Evolutionary conservation across 2,888 invertebrate species (phyloP), one percentile per base, ranked within the genome.

Genomic region (Epistrophe eligans): DNA sequence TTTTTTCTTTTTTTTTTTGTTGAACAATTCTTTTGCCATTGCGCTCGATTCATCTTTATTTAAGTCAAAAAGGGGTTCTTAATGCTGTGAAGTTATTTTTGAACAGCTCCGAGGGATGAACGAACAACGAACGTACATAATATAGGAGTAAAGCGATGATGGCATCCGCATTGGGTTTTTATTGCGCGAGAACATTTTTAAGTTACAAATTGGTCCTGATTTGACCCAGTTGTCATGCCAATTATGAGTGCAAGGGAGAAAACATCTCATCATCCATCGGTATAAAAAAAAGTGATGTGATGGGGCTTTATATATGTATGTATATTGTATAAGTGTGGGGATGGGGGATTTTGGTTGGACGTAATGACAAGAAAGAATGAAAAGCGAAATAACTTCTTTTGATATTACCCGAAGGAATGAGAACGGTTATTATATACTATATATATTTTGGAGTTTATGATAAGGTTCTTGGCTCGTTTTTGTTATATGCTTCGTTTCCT

Each of bases 171-270:
- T 74, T 60, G 76, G 55, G 66, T 45, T 72, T 45, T 72, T 52
- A 55, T 62, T 15, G 64, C 64, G 72, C 72, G 85, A 55, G 81
- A 72, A 50, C 48, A 43, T 77, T 67, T 84, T 83, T 79, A 55
- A 77, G 79, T 83, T 79, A 74, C 73, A 83, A 83, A 83, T 83
- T 76, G 84, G 84, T 79, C 71, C 50, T 71, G 62, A 79, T 60
- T 85, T 28, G 66, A 80, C 55, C 67, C 80, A 70, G 81, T 85
- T 81, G 81, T 85, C 77, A 74, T 73, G 85, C 81, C 85, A 85
- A 85, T 85, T 85, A 85, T 48, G 77, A 55, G 17, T 35, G 11
- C 66, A 13, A 40, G 10, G 52, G 24, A 67, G 24, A 32, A 76
- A 81, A 50, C 64, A 73, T 77, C 8, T 11, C 45, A 15, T 15